A percentile compares a stretch with the other conserved stretches of the same genome.
These are phyloP conservation scores for Lissonota sp. DNA, from an alignment of 2,888 invertebrate genomes.

Conservation along the genomic window DNA sequence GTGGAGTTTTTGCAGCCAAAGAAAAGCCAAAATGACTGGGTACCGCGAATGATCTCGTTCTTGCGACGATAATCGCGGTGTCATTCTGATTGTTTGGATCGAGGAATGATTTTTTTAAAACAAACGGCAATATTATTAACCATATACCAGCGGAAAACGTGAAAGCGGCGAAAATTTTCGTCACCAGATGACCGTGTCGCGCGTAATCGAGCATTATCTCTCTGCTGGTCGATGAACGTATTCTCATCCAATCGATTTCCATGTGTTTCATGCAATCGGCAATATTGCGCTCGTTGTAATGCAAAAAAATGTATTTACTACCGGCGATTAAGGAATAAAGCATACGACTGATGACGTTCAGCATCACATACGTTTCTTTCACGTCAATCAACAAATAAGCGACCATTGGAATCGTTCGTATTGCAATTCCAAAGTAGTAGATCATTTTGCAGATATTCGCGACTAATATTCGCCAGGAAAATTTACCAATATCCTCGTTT, in stretches of 20 bases:
- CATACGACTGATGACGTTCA: slow-evolving; percentile 71
- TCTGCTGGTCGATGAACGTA: slow-evolving; percentile 39
- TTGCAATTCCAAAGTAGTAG: slow-evolving; percentile 53
- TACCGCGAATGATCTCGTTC: slow-evolving; percentile 65
- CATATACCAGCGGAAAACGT: slow-evolving; percentile 67
- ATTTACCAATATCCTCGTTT: not conserved
- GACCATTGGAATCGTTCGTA: slow-evolving; percentile 23
- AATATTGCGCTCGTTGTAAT: slow-evolving; percentile 54
- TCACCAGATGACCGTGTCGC: slow-evolving; percentile 65
- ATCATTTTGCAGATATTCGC: slow-evolving; percentile 28
- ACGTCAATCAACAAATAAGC: slow-evolving; percentile 30
- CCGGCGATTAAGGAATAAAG: slow-evolving; percentile 69
- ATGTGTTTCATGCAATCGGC: slow-evolving; percentile 68
- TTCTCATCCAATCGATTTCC: slow-evolving; percentile 68
- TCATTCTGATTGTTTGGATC: slow-evolving; percentile 35
- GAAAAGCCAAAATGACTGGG: slow-evolving; percentile 69
- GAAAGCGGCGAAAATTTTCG: slow-evolving; percentile 60
- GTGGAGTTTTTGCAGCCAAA: slow-evolving; percentile 68
- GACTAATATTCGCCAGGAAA: slow-evolving; percentile 1
- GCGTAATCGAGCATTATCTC: slow-evolving; percentile 69
- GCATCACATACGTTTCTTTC: not conserved
- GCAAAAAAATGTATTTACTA: slow-evolving; percentile 63
- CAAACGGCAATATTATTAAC: slow-evolving; percentile 43
- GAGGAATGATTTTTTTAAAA: slow-evolving; percentile 19
- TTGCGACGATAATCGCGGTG: slow-evolving; percentile 51